phyloP scores from a whole-genome alignment of 2,888 invertebrate genomes.

The Ichneumon xanthorius region DNA sequence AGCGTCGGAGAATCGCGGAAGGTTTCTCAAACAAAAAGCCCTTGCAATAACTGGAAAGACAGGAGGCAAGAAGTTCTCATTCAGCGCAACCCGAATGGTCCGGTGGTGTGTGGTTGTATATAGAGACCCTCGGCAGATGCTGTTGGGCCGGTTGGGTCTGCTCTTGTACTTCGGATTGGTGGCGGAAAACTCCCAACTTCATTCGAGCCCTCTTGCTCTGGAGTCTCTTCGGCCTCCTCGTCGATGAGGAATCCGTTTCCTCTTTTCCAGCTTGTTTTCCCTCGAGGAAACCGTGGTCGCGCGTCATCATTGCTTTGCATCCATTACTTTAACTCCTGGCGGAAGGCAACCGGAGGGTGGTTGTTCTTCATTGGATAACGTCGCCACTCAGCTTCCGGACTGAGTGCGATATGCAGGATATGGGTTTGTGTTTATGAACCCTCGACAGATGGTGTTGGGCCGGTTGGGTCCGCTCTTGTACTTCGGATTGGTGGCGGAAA shows the following conservation, averaged over 20 bases:
- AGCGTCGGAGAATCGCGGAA: neutral
- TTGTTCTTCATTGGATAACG: too few species aligned
- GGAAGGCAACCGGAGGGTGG: too few species aligned
- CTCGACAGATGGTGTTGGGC: neutral
- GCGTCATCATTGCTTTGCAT: constrained; percentile 68
- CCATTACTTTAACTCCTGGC: too few species aligned
- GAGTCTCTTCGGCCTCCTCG: constrained; percentile 54
- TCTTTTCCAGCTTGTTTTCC: neutral
- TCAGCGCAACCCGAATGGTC: constrained; percentile 53
- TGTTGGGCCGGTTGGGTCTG: neutral
- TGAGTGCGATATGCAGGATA: too few species aligned
- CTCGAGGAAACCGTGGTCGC: constrained; percentile 1
- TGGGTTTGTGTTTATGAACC: neutral
- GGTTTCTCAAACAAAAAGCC: constrained; percentile 54
- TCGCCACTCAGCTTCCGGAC: too few species aligned
- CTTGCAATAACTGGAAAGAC: constrained; percentile 61
- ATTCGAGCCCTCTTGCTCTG: constrained; percentile 3
- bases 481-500: neutral
- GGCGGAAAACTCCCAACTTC: constrained; percentile 37
- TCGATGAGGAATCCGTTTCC: constrained; percentile 49
- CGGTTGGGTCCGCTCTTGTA: neutral
- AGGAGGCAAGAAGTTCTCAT: constrained; percentile 52
- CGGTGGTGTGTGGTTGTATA: constrained; percentile 3
- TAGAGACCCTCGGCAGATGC: neutral
- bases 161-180: neutral